Conservation (phyloP, 2,888 invertebrate genomes). For the Spodoptera littoralis region DNA sequence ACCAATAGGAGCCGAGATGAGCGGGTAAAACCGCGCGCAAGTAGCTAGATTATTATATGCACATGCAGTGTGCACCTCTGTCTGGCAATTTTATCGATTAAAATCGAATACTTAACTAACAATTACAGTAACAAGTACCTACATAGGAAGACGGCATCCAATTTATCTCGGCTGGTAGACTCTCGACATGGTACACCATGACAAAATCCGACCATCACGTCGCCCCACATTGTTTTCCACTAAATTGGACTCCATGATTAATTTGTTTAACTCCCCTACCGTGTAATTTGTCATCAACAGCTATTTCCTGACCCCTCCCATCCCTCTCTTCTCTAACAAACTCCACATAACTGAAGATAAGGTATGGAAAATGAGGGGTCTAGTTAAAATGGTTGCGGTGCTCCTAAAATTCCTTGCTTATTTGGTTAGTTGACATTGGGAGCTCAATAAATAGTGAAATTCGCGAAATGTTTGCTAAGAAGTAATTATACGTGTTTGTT, state of each 20-base stretch:
- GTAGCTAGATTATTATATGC: no score
- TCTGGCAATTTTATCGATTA: no score
- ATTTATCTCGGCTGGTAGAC: slow-evolving; percentile 48
- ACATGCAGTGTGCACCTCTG: no score
- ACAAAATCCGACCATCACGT: slow-evolving; percentile 74
- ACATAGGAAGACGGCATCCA: slow-evolving; percentile 25
- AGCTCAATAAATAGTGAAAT: slow-evolving; percentile 78
- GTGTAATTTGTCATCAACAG: slow-evolving; percentile 79
- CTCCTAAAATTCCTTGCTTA: slow-evolving; percentile 73
- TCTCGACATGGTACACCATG: slow-evolving; percentile 61
- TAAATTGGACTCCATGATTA: slow-evolving; percentile 86
- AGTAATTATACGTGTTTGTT: slow-evolving; percentile 70
- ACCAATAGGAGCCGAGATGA: no score
- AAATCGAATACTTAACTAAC: no score
- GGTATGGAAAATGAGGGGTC: slow-evolving; percentile 48
- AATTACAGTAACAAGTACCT: not conserved
- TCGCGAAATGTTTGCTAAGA: slow-evolving; percentile 70
- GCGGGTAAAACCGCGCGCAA: no score
- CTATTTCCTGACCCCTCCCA: slow-evolving; percentile 61
- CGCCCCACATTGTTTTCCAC: slow-evolving; percentile 84
- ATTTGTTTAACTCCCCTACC: slow-evolving; percentile 84
- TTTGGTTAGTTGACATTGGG: slow-evolving; percentile 82
- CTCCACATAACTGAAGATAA: slow-evolving; percentile 14
- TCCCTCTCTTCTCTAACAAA: slow-evolving; percentile 32
- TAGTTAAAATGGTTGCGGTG: slow-evolving; percentile 55